Conservation (phyloP, 2,888 invertebrate species). For the Masnerella sp. region DNA sequence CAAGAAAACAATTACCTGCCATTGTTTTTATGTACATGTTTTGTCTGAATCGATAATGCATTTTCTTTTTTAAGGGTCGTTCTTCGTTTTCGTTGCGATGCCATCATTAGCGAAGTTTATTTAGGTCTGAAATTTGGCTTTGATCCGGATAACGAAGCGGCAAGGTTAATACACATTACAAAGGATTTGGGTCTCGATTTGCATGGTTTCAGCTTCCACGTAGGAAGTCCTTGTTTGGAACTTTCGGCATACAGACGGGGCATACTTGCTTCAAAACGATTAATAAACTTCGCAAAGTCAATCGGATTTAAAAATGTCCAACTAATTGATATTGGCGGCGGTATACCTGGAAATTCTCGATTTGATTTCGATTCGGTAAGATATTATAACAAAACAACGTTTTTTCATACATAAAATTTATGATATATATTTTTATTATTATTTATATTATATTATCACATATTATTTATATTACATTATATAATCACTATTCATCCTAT, state of each 20-base stretch:
- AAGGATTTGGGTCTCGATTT: slow-evolving; percentile 69
- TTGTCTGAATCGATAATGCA: too few species aligned
- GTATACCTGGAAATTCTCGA: slow-evolving; percentile 79
- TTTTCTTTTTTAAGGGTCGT: slow-evolving; percentile 63
- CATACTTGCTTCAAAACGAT: slow-evolving; percentile 78
- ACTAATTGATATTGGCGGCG: slow-evolving; percentile 81
- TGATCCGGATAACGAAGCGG: slow-evolving; percentile 67
- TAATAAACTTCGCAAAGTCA: slow-evolving; percentile 78
- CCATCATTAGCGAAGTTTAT: slow-evolving; percentile 44
- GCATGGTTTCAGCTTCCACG: slow-evolving; percentile 74
- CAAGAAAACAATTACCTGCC: too few species aligned
- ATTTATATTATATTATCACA: too few species aligned
- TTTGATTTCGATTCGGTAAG: slow-evolving; percentile 77
- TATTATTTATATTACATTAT: too few species aligned
- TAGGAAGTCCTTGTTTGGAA: slow-evolving; percentile 75
- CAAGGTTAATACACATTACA: slow-evolving; percentile 65
- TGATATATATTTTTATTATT: too few species aligned
- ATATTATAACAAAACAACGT: neutral
- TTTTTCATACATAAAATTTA: too few species aligned
- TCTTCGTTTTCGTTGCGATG: slow-evolving; percentile 71
- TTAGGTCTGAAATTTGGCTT: slow-evolving; percentile 74
- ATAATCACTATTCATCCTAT: too few species aligned
- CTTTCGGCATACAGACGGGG: slow-evolving; percentile 79
- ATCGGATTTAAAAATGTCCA: slow-evolving; percentile 80
- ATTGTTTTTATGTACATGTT: too few species aligned